Evolutionary conservation across 2,888 invertebrate genomes (phyloP).

Genomic region (Brassicogethes aeneus): DNA sequence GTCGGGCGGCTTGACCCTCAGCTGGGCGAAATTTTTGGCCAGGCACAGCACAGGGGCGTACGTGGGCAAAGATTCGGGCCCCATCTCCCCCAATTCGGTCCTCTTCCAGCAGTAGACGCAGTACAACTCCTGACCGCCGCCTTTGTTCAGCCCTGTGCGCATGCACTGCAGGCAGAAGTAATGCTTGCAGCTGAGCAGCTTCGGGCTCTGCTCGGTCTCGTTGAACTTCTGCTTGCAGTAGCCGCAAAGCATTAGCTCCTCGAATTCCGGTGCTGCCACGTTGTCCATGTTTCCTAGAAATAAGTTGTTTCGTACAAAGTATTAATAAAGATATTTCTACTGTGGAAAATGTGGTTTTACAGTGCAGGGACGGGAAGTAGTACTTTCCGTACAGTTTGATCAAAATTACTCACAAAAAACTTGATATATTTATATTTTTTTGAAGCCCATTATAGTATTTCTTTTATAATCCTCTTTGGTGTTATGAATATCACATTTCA

Average conservation of each 20-base stretch:
- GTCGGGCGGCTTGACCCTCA: constrained; percentile 41
- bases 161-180: constrained; percentile 70
- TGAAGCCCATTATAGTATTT: no score
- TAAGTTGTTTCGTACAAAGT: no score
- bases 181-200: constrained; percentile 66
- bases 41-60: constrained; percentile 59
- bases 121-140: constrained; percentile 56
- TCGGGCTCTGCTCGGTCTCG: constrained; percentile 62
- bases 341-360: no score
- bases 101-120: constrained; percentile 69
- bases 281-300: no score
- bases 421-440: no score
- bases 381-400: no score
- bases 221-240: constrained; percentile 69
- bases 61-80: constrained; percentile 59
- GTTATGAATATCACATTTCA: no score
- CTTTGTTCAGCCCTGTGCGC: constrained; percentile 57
- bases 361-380: no score
- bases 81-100: constrained; percentile 58
- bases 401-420: no score
- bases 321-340: no score
- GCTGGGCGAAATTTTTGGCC: constrained; percentile 52
- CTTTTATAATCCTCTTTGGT: no score
- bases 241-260: constrained; percentile 66
- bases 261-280: constrained; percentile 46